Evolutionary conservation across 2,113 vertebrate species (phyloP).

Genomic region (Onychostruthus taczanowskii): DNA sequence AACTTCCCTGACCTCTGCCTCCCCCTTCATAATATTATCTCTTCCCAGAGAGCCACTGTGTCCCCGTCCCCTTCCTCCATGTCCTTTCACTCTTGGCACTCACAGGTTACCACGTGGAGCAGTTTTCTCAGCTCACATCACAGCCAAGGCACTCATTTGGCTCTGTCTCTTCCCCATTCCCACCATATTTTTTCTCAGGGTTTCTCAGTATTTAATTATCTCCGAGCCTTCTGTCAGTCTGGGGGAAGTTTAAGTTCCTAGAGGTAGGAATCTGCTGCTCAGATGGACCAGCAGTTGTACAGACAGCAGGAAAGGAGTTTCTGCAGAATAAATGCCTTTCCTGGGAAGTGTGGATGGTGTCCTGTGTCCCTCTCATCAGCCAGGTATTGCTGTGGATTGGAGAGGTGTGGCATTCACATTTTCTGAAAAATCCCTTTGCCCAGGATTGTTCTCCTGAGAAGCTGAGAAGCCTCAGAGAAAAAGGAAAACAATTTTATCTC

Average conservation of each 20-base stretch:
- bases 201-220: constrained; percentile 40
- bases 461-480: too few relatives aligned
- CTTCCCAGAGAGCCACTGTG: background rate
- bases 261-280: background rate
- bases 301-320: background rate
- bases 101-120: background rate
- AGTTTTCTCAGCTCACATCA: background rate
- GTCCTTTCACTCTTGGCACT: background rate
- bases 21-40: background rate
- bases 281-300: background rate
- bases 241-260: background rate
- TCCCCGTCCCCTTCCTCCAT: background rate
- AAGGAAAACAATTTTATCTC: too few relatives aligned
- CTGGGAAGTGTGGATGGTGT: background rate
- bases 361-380: background rate
- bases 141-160: background rate
- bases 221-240: constrained; percentile 7
- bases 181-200: background rate
- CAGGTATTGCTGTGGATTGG: background rate
- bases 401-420: too few relatives aligned
- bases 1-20: background rate
- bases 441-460: too few relatives aligned
- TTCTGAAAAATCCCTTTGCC: too few relatives aligned
- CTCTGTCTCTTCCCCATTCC: background rate
- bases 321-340: background rate